Percentiles rank a stretch among this genome's conserved stretches.
phyloP scores from a whole-genome alignment of 2,888 invertebrate genomes.

The Dioctria linearis region DNA sequence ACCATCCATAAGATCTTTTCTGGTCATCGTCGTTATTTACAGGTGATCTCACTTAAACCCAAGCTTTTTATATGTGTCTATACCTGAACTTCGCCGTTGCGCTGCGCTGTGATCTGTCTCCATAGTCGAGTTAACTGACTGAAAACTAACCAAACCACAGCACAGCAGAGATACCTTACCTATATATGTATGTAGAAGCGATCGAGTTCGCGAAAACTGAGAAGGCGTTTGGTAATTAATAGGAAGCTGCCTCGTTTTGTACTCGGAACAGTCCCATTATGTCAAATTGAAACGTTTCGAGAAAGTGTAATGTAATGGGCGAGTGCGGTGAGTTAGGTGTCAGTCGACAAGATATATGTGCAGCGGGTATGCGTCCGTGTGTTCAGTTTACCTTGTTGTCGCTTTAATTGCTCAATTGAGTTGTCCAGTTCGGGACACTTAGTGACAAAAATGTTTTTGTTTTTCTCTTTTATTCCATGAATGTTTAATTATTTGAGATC shows the following conservation, averaged over 20 bases:
- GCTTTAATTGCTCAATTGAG: constrained; percentile 49
- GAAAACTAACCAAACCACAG: neutral
- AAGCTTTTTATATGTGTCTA: constrained; percentile 16
- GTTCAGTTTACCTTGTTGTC: constrained; percentile 38
- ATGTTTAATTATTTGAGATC: too few relatives aligned
- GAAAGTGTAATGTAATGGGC: constrained; percentile 43
- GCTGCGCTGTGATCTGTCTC: neutral
- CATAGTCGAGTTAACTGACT: constrained; percentile 12
- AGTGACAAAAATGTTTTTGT: neutral
- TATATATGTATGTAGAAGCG: neutral
- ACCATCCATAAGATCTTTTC: neutral
- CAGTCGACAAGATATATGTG: constrained; percentile 44
- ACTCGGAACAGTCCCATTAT: constrained; percentile 50
- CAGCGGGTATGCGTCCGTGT: constrained; percentile 34
- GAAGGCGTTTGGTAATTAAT: constrained; percentile 51
- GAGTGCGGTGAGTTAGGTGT: constrained; percentile 43
- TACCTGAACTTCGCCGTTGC: neutral
- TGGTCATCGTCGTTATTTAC: constrained; percentile 21
- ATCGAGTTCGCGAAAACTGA: constrained; percentile 35
- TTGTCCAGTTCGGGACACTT: neutral
- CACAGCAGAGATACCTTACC: neutral
- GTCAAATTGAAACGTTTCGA: constrained; percentile 52
- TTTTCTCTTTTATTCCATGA: too few relatives aligned
- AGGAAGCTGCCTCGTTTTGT: constrained; percentile 50
- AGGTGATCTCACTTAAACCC: constrained; percentile 32